phyloP scores from a whole-genome alignment of 2,113 vertebrate species.

The Prunella himalayana region DNA sequence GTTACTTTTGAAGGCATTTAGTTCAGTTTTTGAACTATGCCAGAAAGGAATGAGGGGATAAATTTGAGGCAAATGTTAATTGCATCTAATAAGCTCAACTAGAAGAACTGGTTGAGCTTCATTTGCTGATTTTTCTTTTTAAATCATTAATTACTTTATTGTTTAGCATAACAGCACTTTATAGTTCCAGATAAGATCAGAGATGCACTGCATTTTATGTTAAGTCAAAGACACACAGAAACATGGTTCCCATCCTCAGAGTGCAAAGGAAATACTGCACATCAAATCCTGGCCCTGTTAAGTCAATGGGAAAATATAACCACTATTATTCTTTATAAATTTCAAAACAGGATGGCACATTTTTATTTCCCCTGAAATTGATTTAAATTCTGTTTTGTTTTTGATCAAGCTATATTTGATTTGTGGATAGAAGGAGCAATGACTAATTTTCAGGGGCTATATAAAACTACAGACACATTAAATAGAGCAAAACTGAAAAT shows the following conservation, averaged over 20 bases:
- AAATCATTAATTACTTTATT: not conserved
- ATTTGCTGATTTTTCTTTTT: not conserved
- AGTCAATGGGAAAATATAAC: not conserved
- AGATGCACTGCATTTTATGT: not conserved
- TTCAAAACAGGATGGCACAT: not conserved
- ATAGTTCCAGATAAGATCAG: slow-evolving; percentile 28
- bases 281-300: not conserved
- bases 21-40: not conserved
- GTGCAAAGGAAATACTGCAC: not conserved
- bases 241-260: not conserved
- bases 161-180: slow-evolving; percentile 15
- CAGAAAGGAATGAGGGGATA: not conserved
- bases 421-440: not conserved
- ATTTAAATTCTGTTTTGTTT: not conserved
- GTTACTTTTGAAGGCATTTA: not conserved
- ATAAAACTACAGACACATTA: not conserved
- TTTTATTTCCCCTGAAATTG: not conserved
- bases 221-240: not conserved
- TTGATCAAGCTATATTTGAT: not conserved
- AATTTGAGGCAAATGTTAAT: not conserved
- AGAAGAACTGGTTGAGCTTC: slow-evolving; percentile 41
- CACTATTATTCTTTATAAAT: not conserved
- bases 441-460: not conserved
- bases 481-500: not conserved
- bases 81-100: not conserved